Evolutionary conservation across 2,797 vertebrate species (phyloP), one percentile per base, ranked within the genome.

Genomic region (Tolypeutes matacus): DNA sequence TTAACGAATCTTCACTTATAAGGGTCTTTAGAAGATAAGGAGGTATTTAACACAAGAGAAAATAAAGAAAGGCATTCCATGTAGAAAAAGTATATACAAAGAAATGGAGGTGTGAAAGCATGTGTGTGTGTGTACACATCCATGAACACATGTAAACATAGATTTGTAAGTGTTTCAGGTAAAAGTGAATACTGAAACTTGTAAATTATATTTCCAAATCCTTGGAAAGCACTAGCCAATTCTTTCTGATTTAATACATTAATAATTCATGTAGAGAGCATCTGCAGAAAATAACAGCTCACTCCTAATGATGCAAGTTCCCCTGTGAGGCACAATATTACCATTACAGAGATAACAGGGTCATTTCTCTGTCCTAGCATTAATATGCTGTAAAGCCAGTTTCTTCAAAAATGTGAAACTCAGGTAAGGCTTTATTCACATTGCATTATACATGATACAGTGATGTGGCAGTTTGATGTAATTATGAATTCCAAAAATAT

Each of bases 201-300:
- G 60, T 36, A 62, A 64, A 58, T 75, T 17, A 70, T 53, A 90
- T 69, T 75, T 46, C 49, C 10, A 72, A 42, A 2, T 53, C n/a
- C 36, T 64, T 65, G 72, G 46, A 56, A 53, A 60, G 31, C 72
- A 69, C 31, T 84, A 92, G n/a, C 5, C 49, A 89, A 21, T 75
- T 53, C 29, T 65, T 93, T 94, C 42, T 53, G 80, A 77, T 89
- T 91, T 75, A 58, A 92, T 64, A 49, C 34, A 77, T 80, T 65
- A 88, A 65, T 46, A 94, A 91, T 31, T 75, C 31, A 15, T 78
- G n/a, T 18, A 84, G 81, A 92, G 84, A 78, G 65, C 49, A 39
- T 70, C 91, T 80, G 17, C n/a, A 84, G 86, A 93, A 62, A 94
- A 77, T 67, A 70, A 72, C 17, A 69, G 64, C 60, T 94, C 39